Evolutionary conservation across 2,888 invertebrate species (phyloP).

Genomic region (Philereme vetulata): DNA sequence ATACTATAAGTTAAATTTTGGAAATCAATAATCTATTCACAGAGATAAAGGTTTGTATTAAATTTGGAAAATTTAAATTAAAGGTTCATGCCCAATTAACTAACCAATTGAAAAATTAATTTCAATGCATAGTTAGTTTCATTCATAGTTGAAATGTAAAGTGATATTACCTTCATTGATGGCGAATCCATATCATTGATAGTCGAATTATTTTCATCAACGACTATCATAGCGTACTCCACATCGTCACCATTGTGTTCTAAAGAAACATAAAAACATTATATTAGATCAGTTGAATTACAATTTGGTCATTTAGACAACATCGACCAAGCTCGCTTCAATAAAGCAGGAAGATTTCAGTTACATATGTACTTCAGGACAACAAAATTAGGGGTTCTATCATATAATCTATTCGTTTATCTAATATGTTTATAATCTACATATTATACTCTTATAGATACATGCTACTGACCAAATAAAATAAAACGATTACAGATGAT

Average conservation of each 20-base stretch:
- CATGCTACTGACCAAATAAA: conserved; percentile 42
- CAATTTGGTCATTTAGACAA: conserved; percentile 47
- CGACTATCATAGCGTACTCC: conserved; percentile 95
- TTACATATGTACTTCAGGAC: conserved; percentile 21
- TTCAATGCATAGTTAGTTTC: too few species aligned
- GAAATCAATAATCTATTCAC: conserved; percentile 1
- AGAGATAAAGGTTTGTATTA: not conserved
- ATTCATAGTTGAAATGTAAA: conserved; percentile 21
- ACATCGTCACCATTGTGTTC: conserved; percentile 88
- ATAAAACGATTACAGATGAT: conserved; percentile 50
- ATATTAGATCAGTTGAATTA: conserved; percentile 21
- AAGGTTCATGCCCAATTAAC: conserved; percentile 43
- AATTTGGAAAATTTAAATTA: conserved; percentile 15
- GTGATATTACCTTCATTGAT: conserved; percentile 89
- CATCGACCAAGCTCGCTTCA: conserved; percentile 73
- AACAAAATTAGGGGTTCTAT: conserved; percentile 32
- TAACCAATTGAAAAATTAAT: conserved; percentile 34
- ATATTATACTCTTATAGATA: conserved; percentile 21
- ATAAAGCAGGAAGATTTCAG: conserved; percentile 59
- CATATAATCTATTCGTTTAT: conserved; percentile 13
- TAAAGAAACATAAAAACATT: conserved; percentile 47
- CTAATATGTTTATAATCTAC: conserved; percentile 22
- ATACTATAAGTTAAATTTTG: not conserved
- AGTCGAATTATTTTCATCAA: conserved; percentile 94
- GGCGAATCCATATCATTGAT: conserved; percentile 92